phyloP scores from a whole-genome alignment of 1,140 invertebrate species.

The Contarinia nasturtii region DNA sequence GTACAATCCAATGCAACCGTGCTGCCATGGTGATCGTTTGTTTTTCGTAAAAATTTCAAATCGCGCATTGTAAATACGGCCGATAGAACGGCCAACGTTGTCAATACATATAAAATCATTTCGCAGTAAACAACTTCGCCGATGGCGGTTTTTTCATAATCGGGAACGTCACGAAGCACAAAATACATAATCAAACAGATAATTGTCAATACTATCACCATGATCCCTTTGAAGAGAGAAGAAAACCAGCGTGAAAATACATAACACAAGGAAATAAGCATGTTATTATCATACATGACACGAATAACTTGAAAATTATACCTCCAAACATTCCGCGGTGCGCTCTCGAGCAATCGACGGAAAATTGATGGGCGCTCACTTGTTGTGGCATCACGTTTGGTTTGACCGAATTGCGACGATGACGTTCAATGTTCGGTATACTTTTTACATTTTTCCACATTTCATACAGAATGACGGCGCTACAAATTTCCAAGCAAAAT shows the following conservation, averaged over 20 bases:
- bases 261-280: too few relatives aligned
- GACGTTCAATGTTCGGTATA: slow-evolving; percentile 18
- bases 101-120: slow-evolving; percentile 43
- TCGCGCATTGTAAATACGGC: slow-evolving; percentile 42
- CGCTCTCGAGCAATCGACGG: slow-evolving; percentile 75
- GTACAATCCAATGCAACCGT: slow-evolving; percentile 63
- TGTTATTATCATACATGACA: too few relatives aligned
- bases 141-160: slow-evolving; percentile 43
- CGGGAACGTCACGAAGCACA: slow-evolving; percentile 52
- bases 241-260: too few relatives aligned
- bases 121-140: slow-evolving; percentile 60
- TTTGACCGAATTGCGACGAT: slow-evolving; percentile 17
- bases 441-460: slow-evolving; percentile 54
- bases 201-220: slow-evolving; percentile 68
- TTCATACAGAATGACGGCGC: slow-evolving; percentile 65
- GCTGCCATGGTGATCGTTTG: slow-evolving; percentile 24
- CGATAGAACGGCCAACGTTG: slow-evolving; percentile 28
- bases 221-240: too few relatives aligned
- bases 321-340: slow-evolving; percentile 73
- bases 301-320: too few relatives aligned
- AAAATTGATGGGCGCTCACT: slow-evolving; percentile 47
- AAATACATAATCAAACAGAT: slow-evolving; percentile 83
- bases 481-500: slow-evolving; percentile 25
- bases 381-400: slow-evolving; percentile 14
- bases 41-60: slow-evolving; percentile 35